A percentile compares a stretch with the other conserved stretches of the same genome.
These are phyloP conservation scores for Propithecus coquereli DNA, from an alignment of 2,113 vertebrate species.

Conservation along the genomic window DNA sequence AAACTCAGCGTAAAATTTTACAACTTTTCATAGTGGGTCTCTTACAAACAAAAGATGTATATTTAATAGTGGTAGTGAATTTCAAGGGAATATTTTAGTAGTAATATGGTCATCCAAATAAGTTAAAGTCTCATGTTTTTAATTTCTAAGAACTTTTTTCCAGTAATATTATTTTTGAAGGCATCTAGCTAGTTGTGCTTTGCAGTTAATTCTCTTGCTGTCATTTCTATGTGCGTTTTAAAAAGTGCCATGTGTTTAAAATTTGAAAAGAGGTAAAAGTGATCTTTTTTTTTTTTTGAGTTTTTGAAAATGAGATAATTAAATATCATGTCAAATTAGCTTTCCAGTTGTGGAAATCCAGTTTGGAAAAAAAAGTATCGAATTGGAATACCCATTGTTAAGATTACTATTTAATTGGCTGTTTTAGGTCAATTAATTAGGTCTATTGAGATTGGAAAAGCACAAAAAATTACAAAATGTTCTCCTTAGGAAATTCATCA, in stretches of 20 bases:
- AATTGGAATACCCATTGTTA: background rate
- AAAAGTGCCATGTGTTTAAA: background rate
- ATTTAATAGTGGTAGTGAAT: background rate
- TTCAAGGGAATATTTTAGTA: background rate
- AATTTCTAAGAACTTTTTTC: background rate
- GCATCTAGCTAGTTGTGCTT: background rate
- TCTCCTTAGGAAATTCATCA: background rate
- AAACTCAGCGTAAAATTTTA: background rate
- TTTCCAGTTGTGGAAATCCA: constrained; percentile 14
- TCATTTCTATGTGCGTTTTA: background rate
- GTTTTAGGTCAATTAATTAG: constrained; percentile 12
- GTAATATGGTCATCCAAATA: background rate
- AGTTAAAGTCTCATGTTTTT: background rate
- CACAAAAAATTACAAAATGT: background rate
- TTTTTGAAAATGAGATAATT: constrained; percentile 44
- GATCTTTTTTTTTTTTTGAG: background rate
- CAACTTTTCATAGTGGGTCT: background rate
- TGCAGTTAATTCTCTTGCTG: constrained; percentile 16
- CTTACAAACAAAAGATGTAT: background rate
- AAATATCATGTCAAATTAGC: constrained; percentile 23
- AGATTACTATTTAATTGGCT: background rate
- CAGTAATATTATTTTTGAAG: constrained; percentile 2
- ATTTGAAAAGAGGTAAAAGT: background rate
- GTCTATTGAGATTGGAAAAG: background rate
- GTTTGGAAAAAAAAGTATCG: background rate